phyloP scores from a whole-genome alignment of 2,797 vertebrate species.

The Tenualosa thibaudeaui region DNA sequence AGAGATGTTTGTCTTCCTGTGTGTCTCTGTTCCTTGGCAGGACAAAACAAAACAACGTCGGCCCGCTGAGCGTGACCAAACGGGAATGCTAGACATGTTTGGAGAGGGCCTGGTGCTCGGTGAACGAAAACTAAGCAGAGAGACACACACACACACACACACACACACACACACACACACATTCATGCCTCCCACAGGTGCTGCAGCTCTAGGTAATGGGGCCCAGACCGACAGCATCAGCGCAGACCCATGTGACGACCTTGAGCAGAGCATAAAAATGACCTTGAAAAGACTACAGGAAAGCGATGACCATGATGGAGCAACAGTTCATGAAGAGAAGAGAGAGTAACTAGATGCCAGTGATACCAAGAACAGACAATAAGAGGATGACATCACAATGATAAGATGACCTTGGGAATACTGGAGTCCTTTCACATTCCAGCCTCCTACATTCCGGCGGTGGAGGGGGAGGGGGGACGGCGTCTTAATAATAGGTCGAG shows the following conservation, averaged over 20 bases:
- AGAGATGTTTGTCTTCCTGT: conserved; percentile 68
- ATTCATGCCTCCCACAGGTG: not conserved
- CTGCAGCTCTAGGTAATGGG: not conserved
- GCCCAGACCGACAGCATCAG: not conserved
- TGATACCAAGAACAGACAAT: too few relatives aligned
- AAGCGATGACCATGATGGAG: not conserved
- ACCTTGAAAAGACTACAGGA: not conserved
- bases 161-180: too few relatives aligned
- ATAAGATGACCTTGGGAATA: too few relatives aligned
- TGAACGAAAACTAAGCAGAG: too few relatives aligned
- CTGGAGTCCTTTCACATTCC: too few relatives aligned
- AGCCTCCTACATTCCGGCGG: too few relatives aligned
- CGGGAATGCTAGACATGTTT: not conserved
- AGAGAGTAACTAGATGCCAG: too few relatives aligned
- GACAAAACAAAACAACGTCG: not conserved
- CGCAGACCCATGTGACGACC: not conserved
- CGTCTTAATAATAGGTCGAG: too few relatives aligned
- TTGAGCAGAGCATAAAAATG: not conserved
- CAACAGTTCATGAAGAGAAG: too few relatives aligned
- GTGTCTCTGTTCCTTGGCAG: conserved; percentile 62
- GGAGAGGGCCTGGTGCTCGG: not conserved
- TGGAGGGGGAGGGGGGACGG: too few relatives aligned
- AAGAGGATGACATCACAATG: too few relatives aligned
- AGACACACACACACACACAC: too few relatives aligned
- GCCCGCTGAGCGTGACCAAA: not conserved